Conservation (phyloP, 2,113 vertebrate genomes). For the Notiomystis cincta region DNA sequence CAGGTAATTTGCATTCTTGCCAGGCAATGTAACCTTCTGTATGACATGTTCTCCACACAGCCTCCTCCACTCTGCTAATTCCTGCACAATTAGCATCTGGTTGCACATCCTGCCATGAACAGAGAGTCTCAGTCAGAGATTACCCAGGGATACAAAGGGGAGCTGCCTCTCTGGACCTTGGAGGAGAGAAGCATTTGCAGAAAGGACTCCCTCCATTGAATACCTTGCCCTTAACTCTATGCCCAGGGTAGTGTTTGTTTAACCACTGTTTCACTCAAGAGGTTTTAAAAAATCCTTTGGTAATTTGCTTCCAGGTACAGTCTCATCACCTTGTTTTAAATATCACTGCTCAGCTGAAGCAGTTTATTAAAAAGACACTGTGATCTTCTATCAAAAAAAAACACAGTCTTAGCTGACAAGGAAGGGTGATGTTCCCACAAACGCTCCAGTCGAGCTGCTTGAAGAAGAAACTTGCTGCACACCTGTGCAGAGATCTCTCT, state of each 20-base stretch:
- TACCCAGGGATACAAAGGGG: background rate
- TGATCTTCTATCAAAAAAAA: background rate
- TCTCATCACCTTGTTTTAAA: background rate
- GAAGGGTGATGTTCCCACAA: background rate
- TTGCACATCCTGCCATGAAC: background rate
- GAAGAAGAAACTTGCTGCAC: background rate
- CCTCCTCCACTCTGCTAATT: background rate
- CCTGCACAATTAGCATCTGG: background rate
- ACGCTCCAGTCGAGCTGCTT: accelerated
- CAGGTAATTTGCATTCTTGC: background rate
- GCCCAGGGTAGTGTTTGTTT: background rate
- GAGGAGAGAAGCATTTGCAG: background rate
- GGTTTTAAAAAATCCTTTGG: background rate
- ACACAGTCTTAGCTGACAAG: accelerated
- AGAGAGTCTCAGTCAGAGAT: background rate
- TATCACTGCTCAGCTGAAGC: background rate
- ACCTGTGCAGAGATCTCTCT: background rate
- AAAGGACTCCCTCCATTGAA: background rate
- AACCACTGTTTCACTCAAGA: background rate
- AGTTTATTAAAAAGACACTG: background rate
- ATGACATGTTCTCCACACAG: accelerated
- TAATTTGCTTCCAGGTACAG: background rate
- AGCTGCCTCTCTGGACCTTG: background rate
- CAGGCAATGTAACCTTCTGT: background rate
- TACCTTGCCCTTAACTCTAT: background rate